Evolutionary conservation across 2,797 vertebrate genomes (phyloP).

Genomic region (Dromococcyx pavoninus): DNA sequence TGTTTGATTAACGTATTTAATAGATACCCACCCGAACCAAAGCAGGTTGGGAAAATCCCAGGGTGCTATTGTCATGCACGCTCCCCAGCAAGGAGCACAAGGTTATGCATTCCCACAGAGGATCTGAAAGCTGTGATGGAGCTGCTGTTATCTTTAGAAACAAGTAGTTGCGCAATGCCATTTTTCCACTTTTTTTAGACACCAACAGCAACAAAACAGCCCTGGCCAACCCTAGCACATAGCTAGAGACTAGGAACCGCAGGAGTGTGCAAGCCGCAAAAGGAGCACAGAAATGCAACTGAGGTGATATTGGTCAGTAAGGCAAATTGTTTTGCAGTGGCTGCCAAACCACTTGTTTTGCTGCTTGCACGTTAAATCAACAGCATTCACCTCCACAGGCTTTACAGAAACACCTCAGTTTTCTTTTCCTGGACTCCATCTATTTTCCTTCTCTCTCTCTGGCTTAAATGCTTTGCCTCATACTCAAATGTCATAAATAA

Average conservation of each 20-base stretch:
- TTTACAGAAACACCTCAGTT: neutral
- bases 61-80: accelerated
- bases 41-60: neutral
- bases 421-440: neutral
- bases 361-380: neutral
- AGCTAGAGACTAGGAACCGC: neutral
- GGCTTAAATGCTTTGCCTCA: neutral
- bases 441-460: neutral
- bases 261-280: neutral
- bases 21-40: accelerated
- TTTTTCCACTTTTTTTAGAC: neutral
- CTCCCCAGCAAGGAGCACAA: neutral
- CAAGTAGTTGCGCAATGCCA: accelerated
- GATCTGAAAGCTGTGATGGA: neutral
- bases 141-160: neutral
- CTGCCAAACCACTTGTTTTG: neutral
- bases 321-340: neutral
- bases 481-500: neutral
- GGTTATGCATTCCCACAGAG: too few species aligned
- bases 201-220: neutral
- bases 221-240: neutral
- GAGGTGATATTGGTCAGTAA: neutral
- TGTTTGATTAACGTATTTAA: neutral
- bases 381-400: neutral
- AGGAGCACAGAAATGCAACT: neutral